Conservation (phyloP, 1,140 invertebrate genomes). For the Drosophila parabipectinata region DNA sequence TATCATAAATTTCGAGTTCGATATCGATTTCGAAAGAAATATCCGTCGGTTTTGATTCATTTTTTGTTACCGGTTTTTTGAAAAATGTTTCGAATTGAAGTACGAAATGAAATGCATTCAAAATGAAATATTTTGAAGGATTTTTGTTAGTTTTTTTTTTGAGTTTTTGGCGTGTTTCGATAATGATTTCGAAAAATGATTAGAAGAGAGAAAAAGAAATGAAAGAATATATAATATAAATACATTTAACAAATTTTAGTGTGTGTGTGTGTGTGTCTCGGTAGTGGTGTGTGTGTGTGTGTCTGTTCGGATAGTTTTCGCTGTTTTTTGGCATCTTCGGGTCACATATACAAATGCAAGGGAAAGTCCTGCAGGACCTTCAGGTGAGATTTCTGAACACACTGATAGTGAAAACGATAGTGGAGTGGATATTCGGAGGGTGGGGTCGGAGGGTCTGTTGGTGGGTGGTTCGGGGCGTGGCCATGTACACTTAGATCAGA, state of each 20-base stretch:
- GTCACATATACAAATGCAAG: constrained; percentile 39
- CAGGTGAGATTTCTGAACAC: constrained; percentile 23
- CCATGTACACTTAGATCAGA: constrained; percentile 61
- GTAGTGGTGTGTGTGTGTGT: constrained; percentile 31
- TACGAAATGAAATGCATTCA: constrained; percentile 78
- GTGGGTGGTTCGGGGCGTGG: constrained; percentile 22
- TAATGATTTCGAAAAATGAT: constrained; percentile 81
- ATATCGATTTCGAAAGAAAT: constrained; percentile 35
- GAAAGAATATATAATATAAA: constrained; percentile 84
- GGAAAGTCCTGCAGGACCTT: constrained; percentile 23
- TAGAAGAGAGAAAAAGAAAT: constrained; percentile 84
- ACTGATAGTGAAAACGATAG: constrained; percentile 40
- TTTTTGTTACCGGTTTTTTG: constrained; percentile 36
- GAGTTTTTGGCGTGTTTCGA: constrained; percentile 69
- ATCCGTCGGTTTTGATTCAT: constrained; percentile 42
- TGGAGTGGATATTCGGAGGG: constrained; percentile 21
- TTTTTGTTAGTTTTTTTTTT: constrained; percentile 43
- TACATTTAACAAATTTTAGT: constrained; percentile 83
- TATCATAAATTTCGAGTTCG: constrained; percentile 34
- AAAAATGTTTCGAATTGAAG: constrained; percentile 66
- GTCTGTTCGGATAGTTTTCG: constrained; percentile 43
- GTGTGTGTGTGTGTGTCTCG: constrained; percentile 30
- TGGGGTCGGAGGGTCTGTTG: constrained; percentile 5
- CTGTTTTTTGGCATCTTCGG: constrained; percentile 33
- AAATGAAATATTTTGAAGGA: constrained; percentile 68